Evolutionary conservation across 2,113 vertebrate genomes (phyloP), one percentile per base, ranked within the genome.

Genomic region (Neolamprologus kungweensis): DNA sequence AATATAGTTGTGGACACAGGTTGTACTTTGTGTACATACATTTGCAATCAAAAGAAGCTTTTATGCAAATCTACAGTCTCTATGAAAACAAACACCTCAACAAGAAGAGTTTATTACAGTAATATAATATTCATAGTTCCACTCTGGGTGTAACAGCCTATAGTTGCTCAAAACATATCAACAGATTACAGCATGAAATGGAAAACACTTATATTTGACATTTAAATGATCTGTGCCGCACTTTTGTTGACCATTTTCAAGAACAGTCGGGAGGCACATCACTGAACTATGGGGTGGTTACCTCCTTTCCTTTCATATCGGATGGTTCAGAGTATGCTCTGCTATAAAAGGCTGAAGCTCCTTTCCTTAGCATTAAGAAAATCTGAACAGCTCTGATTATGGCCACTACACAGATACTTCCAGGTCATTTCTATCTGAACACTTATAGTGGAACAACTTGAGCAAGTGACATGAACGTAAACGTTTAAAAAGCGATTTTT

Each of bases 401-500:
- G 33, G 4, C 19, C 33, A 37, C 60, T 37, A 37, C 33, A 37
- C 19, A 37, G 19, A 68, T 21, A 37, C 60, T 13, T 71, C 37
- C 37, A 42, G 5, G 65, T 42, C 65, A 42, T 23, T 9, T 71
- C 35, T 16, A 42, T 42, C 21, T 42, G 0, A 42, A n/a, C n/a
- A 42, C n/a, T 23, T 0, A 23, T 6, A 73, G 40, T 26, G 21
- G 5, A 73, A 47, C 21, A 7, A 26, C n/a, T 17, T 16, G 28
- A 73, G 0, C 68, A 47, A 47, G 4, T 50, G 23, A 75, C 16
- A 19, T 1, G 42, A 75, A 75, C 1, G 0, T 0, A 26, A 40
- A 47, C 14, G 1, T 28, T 47, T 47, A 73, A 26, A 45, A 73
- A 0, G 13, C 2, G 5, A 42, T 73, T 45, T 23, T 6, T 42